phyloP scores from a whole-genome alignment of 2,113 vertebrate genomes.

The Emydocephalus ijimae region DNA sequence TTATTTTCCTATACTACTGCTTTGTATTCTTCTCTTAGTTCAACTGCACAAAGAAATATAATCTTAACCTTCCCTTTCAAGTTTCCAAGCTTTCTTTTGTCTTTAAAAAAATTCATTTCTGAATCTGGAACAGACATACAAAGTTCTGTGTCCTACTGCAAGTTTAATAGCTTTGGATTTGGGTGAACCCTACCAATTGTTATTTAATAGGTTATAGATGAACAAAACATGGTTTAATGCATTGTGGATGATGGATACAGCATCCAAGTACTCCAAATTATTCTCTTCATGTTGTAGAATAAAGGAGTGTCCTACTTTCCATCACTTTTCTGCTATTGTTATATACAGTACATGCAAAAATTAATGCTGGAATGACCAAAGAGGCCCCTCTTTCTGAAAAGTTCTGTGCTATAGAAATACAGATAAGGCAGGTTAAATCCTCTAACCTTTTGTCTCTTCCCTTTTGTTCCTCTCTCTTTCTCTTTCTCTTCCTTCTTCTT shows the following conservation, averaged over 20 bases:
- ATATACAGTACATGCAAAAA: background rate
- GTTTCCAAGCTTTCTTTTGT: background rate
- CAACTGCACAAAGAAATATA: background rate
- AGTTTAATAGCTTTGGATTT: background rate
- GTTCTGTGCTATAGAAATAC: background rate
- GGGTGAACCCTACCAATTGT: background rate
- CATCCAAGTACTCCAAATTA: background rate
- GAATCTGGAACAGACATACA: background rate
- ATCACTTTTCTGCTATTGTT: background rate
- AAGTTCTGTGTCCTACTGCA: background rate
- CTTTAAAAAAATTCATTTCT: background rate
- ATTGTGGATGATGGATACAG: background rate
- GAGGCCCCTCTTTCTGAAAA: background rate
- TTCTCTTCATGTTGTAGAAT: background rate
- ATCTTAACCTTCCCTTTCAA: background rate
- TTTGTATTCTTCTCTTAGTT: background rate
- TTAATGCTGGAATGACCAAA: background rate
- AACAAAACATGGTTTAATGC: background rate
- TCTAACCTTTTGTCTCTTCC: background rate
- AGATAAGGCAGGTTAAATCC: background rate
- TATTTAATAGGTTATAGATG: background rate
- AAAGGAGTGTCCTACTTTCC: background rate
- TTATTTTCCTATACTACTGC: background rate
- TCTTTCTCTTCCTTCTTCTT: background rate
- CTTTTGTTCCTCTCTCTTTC: background rate